Base-by-base conservation (phyloP, 2,888 invertebrate genomes). In the Lasioglossum zephyrum region DNA sequence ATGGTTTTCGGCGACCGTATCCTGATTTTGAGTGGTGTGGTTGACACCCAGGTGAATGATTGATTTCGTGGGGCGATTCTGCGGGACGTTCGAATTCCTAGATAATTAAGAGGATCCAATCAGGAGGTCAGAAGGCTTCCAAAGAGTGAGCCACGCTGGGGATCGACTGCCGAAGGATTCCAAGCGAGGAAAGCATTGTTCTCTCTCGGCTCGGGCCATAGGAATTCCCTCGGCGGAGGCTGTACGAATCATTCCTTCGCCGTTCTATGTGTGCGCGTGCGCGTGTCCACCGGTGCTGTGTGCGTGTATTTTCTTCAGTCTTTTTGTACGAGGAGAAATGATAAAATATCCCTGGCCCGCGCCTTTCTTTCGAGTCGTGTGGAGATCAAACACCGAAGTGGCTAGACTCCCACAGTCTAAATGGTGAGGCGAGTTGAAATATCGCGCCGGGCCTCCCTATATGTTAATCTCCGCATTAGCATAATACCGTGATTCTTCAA, bases 401-500 rank as follows among this genome's bases (percentile, higher is more conserved):
- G 88, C 89, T 87, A 91, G 91, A 92, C 92, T 92, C 90, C 92
- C 92, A 92, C 92, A 90, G 89, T 84, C 90, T 80, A 91, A 91
- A 91, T 87, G 91, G 91, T 88, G 69, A 88, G 90, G 89, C 90
- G 91, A 93, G 94, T 93, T 95, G 94, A 95, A 95, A 94, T 95
- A 95, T 95, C 93, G 94, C 92, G 92, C 92, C 91, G 93, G 87
- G 93, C 93, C 92, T 93, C 92, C 93, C 93, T 93, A 93, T 95
- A 95, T 95, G 95, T 95, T 95, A 95, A 95, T 95, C 95, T 89
- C 89, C 89, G 91, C 91, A 95, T 95, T 95, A 95, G 94, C 95
- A 95, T 95, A 95, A 95, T 95, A 94, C 93, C 91, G 94, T 94
- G 95, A 95, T 95, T 95, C 95, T 94, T 95, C 95, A 95, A 93